Evolutionary conservation across 92 coral and sea anemone genomes (phyloP).

Genomic region (Hydrozoanthus gracilis): DNA sequence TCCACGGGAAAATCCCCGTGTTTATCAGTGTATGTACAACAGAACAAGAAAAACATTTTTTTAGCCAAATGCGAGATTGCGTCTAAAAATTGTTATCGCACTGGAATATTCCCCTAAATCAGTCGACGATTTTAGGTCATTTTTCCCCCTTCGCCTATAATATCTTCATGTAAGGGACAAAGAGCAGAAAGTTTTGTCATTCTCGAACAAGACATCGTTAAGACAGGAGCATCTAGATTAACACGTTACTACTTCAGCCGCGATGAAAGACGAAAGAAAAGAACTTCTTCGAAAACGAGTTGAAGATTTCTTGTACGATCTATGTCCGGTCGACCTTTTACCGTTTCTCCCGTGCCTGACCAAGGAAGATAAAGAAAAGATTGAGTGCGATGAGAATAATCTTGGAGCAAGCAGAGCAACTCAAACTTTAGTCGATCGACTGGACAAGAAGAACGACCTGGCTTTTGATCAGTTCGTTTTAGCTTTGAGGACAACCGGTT

Average conservation of each 20-base stretch:
- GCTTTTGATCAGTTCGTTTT: conserved; percentile 76
- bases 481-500: conserved; percentile 83
- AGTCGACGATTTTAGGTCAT: too few relatives aligned
- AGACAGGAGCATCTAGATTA: too few relatives aligned
- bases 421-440: conserved; percentile 65
- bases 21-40: too few relatives aligned
- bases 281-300: conserved; percentile 57
- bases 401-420: conserved; percentile 75
- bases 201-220: too few relatives aligned
- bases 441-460: conserved; percentile 55
- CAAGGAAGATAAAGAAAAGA: conserved; percentile 61
- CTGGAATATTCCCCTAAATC: too few relatives aligned
- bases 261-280: conserved; percentile 57
- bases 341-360: conserved; percentile 59
- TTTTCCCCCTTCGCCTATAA: too few relatives aligned
- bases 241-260: not conserved
- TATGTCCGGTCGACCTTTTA: conserved; percentile 67
- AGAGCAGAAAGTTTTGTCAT: too few relatives aligned
- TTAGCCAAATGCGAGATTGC: too few relatives aligned
- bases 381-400: conserved; percentile 48
- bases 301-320: conserved; percentile 61
- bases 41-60: too few relatives aligned
- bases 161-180: too few relatives aligned
- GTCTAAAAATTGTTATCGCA: too few relatives aligned
- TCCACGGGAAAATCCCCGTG: too few relatives aligned